Evolutionary conservation across 2,113 vertebrate species (phyloP).

Genomic region (Gadus chalcogrammus): DNA sequence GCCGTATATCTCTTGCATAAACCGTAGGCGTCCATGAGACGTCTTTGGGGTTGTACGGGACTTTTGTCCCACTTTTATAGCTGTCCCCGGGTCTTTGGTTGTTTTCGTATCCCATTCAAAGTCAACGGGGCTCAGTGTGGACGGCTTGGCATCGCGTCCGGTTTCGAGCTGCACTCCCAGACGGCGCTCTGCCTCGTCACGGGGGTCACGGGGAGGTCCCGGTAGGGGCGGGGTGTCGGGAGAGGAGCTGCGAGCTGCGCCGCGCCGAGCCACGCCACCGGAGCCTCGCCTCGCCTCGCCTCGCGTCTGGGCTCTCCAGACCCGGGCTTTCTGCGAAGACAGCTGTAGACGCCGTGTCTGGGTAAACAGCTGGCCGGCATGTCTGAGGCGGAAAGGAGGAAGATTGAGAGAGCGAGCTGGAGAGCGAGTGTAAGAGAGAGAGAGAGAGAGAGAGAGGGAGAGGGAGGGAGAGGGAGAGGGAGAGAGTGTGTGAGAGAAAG

Average conservation of each 20-base stretch:
- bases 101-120: background rate
- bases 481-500: too few relatives aligned
- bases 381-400: constrained; percentile 32
- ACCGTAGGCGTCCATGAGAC: constrained; percentile 8
- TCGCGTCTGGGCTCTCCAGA: too few relatives aligned
- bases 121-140: background rate
- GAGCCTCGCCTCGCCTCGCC: too few relatives aligned
- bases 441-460: constrained; percentile 9
- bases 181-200: background rate
- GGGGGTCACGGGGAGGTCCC: constrained; percentile 36
- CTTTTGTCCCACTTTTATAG: background rate
- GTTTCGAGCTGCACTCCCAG: background rate
- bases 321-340: constrained; percentile 28
- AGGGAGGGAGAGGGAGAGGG: constrained; percentile 3
- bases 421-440: background rate
- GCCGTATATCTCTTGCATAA: constrained; percentile 16
- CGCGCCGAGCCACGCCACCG: too few relatives aligned
- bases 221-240: too few relatives aligned
- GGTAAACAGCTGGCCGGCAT: constrained; percentile 64
- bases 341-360: constrained; percentile 63
- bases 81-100: too few relatives aligned
- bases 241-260: too few relatives aligned
- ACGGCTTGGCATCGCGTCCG: background rate
- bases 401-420: constrained; percentile 25
- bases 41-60: constrained; percentile 17